phyloP scores from a whole-genome alignment of 2,888 invertebrate species.

The Drosophila maculinotata region DNA sequence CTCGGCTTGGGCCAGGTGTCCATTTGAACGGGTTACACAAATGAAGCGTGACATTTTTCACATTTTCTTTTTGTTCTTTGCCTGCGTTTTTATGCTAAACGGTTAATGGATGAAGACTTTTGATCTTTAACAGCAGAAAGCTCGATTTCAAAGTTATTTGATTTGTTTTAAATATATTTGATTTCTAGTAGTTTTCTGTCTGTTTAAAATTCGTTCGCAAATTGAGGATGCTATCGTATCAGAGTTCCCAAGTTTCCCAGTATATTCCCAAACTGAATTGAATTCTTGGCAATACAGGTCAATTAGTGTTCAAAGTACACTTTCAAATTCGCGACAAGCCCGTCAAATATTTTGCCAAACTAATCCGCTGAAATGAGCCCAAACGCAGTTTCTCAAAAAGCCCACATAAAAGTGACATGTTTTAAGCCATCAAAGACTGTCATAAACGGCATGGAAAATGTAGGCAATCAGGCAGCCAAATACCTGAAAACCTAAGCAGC shows the following conservation, averaged over 20 bases:
- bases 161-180: no score
- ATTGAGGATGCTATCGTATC: no score
- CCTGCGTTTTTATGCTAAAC: constrained; percentile 17
- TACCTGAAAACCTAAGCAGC: constrained; percentile 55
- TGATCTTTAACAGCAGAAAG: background rate
- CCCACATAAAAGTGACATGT: constrained; percentile 36
- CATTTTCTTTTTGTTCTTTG: constrained; percentile 49
- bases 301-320: constrained; percentile 24
- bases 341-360: constrained; percentile 25
- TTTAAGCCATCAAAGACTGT: constrained; percentile 39
- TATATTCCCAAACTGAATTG: no score
- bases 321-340: constrained; percentile 32
- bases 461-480: constrained; percentile 42
- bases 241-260: no score
- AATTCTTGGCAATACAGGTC: background rate
- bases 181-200: no score
- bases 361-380: constrained; percentile 34
- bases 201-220: no score
- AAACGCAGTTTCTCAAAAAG: constrained; percentile 8
- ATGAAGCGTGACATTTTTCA: constrained; percentile 78
- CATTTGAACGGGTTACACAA: constrained; percentile 71
- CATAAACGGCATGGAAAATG: constrained; percentile 45
- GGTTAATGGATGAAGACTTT: background rate
- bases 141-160: no score
- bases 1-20: constrained; percentile 66